Base-by-base conservation (phyloP, 2,113 vertebrate genomes). In the Dasypus novemcinctus region DNA sequence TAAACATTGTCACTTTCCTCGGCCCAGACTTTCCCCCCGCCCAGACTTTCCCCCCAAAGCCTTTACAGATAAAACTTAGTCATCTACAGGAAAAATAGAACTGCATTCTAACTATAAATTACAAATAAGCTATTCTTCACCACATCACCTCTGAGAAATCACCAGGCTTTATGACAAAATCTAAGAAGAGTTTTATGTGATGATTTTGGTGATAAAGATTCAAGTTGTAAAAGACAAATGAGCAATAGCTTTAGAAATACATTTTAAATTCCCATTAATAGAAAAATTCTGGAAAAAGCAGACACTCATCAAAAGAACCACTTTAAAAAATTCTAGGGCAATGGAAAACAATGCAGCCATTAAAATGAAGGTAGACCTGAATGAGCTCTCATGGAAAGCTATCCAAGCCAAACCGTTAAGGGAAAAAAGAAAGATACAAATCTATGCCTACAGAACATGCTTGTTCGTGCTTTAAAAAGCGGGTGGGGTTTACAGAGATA, bases 401-500 rank as follows among this genome's bases (percentile, higher is more conserved):
- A 14, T n/a, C 33, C 49, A 87, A 69, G 76, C 78, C 43, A 38
- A 79, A 69, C 0, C 15, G 10, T 14, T 6, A 38, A 9, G 49
- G 14, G 41, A 59, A 69, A 41, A 78, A 90, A 75, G 38, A 5
- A 52, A 57, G 52, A 78, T 7, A 9, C 84, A 75, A 49, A 71
- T 25, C 36, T 49, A 1, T 3, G n/a, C 68, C 66, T 68, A 52
- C 0, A 49, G 31, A 4, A 17, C 13, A 79, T 0, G 5, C 7
- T 46, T 63, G 41, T n/a, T 3, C 21, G 49, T 59, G 71, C 93
- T 76, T 89, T 64, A 36, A 59, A 69, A 72, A 15, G 57, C 38
- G 25, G 49, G 12, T 25, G 17, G 12, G 29, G 63, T 17, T 75
- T 72, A 64, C 3, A 41, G 13, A 25, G 27, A 52, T 36, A 23